Evolutionary conservation across 2,113 vertebrate genomes (phyloP).

Genomic region (Dipodomys spectabilis): DNA sequence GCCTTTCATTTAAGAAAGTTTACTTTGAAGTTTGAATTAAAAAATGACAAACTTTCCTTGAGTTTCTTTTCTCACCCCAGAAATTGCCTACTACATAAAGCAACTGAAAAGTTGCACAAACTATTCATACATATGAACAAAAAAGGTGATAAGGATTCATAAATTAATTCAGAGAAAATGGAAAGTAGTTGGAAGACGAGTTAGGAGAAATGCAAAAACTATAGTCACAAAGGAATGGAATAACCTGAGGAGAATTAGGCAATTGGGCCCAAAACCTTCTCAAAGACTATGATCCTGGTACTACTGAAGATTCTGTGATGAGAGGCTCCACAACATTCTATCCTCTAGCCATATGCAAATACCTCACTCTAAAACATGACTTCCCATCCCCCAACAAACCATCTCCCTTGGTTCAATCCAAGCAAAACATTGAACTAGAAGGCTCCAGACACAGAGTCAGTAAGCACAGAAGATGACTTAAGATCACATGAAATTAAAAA

Average conservation of each 20-base stretch:
- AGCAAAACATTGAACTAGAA: neutral
- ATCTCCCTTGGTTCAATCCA: too few species aligned
- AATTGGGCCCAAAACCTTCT: neutral
- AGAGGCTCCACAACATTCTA: neutral
- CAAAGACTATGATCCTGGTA: neutral
- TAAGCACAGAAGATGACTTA: neutral
- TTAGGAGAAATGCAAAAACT: neutral
- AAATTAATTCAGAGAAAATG: neutral
- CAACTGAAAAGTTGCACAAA: neutral
- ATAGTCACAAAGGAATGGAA: neutral
- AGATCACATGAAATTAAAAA: neutral
- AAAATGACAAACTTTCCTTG: neutral
- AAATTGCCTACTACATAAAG: neutral
- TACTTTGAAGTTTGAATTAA: slow-evolving; percentile 30
- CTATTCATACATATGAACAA: neutral
- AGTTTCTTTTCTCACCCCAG: neutral
- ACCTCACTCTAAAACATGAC: neutral
- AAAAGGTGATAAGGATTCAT: neutral
- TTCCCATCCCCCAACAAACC: neutral
- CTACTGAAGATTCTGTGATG: neutral
- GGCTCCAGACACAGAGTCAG: neutral
- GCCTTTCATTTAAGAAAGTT: neutral
- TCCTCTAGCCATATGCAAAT: neutral
- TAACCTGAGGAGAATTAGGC: neutral
- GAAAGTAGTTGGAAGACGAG: neutral